phyloP scores from a whole-genome alignment of 1,140 invertebrate genomes.

The Mylabris phalerata region DNA sequence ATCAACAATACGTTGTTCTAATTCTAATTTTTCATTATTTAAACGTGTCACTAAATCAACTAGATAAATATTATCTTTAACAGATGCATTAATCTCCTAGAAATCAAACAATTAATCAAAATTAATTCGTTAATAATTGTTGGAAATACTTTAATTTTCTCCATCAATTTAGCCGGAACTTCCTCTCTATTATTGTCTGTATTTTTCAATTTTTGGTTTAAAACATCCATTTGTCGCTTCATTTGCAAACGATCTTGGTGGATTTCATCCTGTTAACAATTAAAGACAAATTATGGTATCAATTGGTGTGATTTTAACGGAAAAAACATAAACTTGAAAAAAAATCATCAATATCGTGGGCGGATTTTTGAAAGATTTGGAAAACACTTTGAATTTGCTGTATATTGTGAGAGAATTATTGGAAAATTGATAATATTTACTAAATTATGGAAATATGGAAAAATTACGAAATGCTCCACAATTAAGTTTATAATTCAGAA shows the following conservation, averaged over 20 bases:
- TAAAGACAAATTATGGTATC: not conserved
- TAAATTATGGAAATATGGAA: too few species aligned
- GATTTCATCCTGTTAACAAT: conserved; percentile 32
- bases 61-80: conserved; percentile 49
- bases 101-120: conserved; percentile 7
- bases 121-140: too few species aligned
- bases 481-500: too few species aligned
- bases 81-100: conserved; percentile 45
- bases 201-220: conserved; percentile 25
- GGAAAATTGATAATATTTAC: too few species aligned
- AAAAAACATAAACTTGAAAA: too few species aligned
- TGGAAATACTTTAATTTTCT: conserved; percentile 42
- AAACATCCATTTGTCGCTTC: conserved; percentile 24
- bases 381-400: too few species aligned
- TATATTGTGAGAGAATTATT: too few species aligned
- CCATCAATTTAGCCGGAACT: conserved; percentile 43
- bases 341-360: too few species aligned
- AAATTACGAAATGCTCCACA: too few species aligned
- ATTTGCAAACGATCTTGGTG: conserved; percentile 34
- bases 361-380: too few species aligned
- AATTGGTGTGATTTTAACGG: too few species aligned
- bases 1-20: conserved; percentile 43
- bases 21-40: conserved; percentile 41
- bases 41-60: conserved; percentile 45
- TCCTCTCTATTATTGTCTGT: conserved; percentile 18